Conservation (phyloP, 2,797 vertebrate species). For the Halcyon chelicuti region DNA sequence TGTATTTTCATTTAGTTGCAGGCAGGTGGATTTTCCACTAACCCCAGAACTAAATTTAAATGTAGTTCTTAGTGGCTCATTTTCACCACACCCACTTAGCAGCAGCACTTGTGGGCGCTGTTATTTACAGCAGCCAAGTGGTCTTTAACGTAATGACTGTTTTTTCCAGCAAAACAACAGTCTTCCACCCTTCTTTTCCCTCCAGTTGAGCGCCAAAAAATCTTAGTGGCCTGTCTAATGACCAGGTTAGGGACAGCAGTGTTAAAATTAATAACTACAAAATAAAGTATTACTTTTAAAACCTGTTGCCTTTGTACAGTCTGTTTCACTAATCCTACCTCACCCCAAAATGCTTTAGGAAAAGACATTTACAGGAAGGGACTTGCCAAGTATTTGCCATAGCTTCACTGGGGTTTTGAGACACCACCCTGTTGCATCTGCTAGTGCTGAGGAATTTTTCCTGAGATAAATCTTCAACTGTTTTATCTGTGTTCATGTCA, state of each 20-base stretch:
- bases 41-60: constrained; percentile 48
- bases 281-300: not conserved
- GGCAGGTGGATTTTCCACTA: constrained; percentile 75
- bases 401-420: not conserved
- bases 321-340: not conserved
- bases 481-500: not conserved
- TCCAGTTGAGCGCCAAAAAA: not conserved
- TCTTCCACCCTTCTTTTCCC: not conserved
- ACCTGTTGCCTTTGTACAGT: not conserved
- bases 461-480: not conserved
- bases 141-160: not conserved
- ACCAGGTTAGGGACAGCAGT: not conserved
- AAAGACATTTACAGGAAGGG: not conserved
- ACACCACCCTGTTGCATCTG: not conserved
- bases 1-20: constrained; percentile 46
- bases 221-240: not conserved
- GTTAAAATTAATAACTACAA: not conserved
- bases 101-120: constrained; percentile 21
- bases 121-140: constrained; percentile 55
- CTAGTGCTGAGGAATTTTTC: not conserved
- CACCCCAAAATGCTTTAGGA: constrained; percentile 1
- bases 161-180: constrained; percentile 58
- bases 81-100: constrained; percentile 67
- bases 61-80: not conserved
- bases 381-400: not conserved